Evolutionary conservation across 2,888 invertebrate species (phyloP).

Genomic region (Orthonevra nobilis): DNA sequence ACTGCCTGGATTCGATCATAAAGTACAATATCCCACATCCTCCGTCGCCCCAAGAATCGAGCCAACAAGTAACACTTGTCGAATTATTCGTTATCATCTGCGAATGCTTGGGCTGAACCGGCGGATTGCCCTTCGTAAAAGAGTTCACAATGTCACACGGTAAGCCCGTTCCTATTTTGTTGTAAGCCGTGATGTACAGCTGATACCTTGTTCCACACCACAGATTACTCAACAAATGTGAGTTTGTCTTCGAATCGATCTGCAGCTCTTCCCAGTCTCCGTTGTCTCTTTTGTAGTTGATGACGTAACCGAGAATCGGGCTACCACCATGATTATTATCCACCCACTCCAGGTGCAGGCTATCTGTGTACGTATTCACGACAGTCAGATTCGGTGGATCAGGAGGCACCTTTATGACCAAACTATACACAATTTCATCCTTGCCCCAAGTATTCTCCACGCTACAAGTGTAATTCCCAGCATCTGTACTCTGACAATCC

Average conservation of each 20-base stretch:
- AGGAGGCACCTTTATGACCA: slow-evolving; percentile 88
- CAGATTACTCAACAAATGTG: slow-evolving; percentile 89
- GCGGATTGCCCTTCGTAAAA: slow-evolving; percentile 90
- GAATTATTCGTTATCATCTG: slow-evolving; percentile 92
- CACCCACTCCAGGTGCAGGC: slow-evolving; percentile 90
- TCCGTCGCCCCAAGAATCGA: slow-evolving; percentile 94
- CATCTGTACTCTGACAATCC: slow-evolving; percentile 89
- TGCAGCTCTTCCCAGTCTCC: slow-evolving; percentile 96
- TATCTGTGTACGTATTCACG: slow-evolving; percentile 90
- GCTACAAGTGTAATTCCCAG: slow-evolving; percentile 93
- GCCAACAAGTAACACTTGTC: slow-evolving; percentile 91
- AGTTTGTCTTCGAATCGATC: slow-evolving; percentile 89
- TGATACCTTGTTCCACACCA: slow-evolving; percentile 95
- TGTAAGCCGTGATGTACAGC: slow-evolving; percentile 93
- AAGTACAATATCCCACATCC: slow-evolving; percentile 93
- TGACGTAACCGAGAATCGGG: slow-evolving; percentile 90
- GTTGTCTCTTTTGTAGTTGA: slow-evolving; percentile 93
- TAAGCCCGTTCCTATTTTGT: slow-evolving; percentile 92
- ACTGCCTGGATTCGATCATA: slow-evolving; percentile 88
- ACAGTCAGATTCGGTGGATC: slow-evolving; percentile 91
- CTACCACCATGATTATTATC: slow-evolving; percentile 91
- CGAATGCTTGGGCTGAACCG: slow-evolving; percentile 89
- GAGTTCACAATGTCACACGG: slow-evolving; percentile 94
- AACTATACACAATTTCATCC: slow-evolving; percentile 89
- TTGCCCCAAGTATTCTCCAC: slow-evolving; percentile 92